These are phyloP conservation scores for Pseudorhombus dupliciocellatus DNA, from an alignment of 2,113 vertebrate genomes.

Conservation along the genomic window DNA sequence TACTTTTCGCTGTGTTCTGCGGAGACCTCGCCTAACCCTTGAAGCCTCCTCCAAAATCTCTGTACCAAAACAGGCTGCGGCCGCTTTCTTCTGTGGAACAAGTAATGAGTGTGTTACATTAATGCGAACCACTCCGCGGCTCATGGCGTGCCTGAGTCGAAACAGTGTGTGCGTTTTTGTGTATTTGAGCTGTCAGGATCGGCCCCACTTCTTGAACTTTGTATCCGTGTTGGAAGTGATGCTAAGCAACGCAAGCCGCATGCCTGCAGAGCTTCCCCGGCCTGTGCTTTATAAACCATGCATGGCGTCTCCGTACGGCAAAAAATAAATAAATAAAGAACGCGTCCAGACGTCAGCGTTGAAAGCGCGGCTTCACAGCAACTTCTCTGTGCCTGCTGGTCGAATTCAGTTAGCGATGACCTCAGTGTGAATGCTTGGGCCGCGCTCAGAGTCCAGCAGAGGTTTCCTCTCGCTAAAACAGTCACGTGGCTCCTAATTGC, in stretches of 20 bases:
- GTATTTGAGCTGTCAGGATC: constrained; percentile 22
- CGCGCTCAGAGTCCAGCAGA: constrained; percentile 43
- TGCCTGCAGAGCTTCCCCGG: constrained; percentile 18
- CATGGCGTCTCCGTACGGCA: constrained; percentile 32
- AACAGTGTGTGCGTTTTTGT: constrained; percentile 3
- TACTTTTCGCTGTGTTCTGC: constrained; percentile 23
- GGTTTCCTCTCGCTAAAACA: constrained; percentile 52
- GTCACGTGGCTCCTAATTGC: constrained; percentile 62
- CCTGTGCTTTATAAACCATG: constrained; percentile 53
- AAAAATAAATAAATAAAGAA: constrained; percentile 33
- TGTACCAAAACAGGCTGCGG: constrained; percentile 38
- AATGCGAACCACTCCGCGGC: constrained; percentile 48
- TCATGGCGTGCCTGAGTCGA: constrained; percentile 1
- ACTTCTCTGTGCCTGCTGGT: neutral
- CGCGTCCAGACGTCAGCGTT: constrained; percentile 13
- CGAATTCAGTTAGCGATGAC: constrained; percentile 1
- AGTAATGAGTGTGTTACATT: constrained; percentile 39
- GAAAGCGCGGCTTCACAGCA: constrained; percentile 8
- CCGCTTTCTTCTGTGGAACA: constrained; percentile 45
- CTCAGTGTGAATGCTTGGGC: constrained; percentile 29
- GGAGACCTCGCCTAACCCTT: constrained; percentile 17
- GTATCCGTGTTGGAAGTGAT: constrained; percentile 32
- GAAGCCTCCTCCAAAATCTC: constrained; percentile 43
- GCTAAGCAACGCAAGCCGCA: constrained; percentile 38
- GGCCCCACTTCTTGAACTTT: constrained; percentile 32